These are phyloP conservation scores for Trogon surrucura DNA, from an alignment of 2,113 vertebrate species.

Conservation along the genomic window DNA sequence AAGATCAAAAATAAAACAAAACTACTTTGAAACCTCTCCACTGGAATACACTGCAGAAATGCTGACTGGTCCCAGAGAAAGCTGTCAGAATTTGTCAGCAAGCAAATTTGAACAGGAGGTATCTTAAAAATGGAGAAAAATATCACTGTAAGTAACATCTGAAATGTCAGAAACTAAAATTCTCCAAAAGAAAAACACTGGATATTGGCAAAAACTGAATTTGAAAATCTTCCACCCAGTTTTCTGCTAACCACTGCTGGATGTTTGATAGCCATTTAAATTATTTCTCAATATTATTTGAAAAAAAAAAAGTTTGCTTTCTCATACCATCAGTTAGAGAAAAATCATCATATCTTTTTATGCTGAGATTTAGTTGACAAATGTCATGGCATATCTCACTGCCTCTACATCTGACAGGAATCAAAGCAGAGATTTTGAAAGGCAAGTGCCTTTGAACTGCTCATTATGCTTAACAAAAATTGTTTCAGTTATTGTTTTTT, in stretches of 20 bases:
- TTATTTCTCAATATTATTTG: not conserved
- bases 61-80: not conserved
- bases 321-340: not conserved
- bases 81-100: not conserved
- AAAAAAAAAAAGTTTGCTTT: not conserved
- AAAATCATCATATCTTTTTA: not conserved
- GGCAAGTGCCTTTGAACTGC: not conserved
- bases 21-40: not conserved
- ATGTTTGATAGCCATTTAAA: not conserved
- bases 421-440: slow-evolving; percentile 43
- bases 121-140: not conserved
- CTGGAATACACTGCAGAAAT: not conserved
- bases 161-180: not conserved
- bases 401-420: slow-evolving; percentile 9
- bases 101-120: not conserved
- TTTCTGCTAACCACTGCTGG: not conserved
- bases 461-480: slow-evolving; percentile 24
- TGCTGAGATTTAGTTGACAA: not conserved
- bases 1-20: slow-evolving; percentile 1
- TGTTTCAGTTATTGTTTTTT: slow-evolving; percentile 4
- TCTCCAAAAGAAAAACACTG: not conserved
- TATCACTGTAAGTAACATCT: not conserved
- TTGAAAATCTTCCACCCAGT: not conserved
- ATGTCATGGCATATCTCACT: not conserved
- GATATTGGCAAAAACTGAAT: not conserved